phyloP scores from a whole-genome alignment of 2,888 invertebrate genomes.

The Tineola bisselliella region DNA sequence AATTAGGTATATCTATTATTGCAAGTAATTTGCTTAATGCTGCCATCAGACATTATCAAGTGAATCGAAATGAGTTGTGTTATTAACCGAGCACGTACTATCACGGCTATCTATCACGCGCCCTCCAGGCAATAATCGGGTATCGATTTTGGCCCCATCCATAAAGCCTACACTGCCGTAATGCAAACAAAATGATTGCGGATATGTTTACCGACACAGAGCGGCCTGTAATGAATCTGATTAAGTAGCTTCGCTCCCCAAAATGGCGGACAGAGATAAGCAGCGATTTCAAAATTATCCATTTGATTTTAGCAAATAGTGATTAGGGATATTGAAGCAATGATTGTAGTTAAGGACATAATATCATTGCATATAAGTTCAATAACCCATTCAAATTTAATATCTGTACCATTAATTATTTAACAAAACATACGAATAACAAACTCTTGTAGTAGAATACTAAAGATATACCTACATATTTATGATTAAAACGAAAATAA shows the following conservation, averaged over 20 bases:
- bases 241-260: conserved; percentile 51
- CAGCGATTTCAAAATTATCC: background rate
- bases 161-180: background rate
- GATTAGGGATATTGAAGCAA: background rate
- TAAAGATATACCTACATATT: too few species aligned
- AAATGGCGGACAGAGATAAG: background rate
- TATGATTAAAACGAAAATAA: background rate
- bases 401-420: too few species aligned
- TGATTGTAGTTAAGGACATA: background rate
- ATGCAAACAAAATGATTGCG: conserved; percentile 14
- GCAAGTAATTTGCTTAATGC: background rate
- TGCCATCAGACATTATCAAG: background rate
- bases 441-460: too few species aligned
- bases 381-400: too few species aligned
- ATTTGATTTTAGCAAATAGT: background rate
- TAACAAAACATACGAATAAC: too few species aligned
- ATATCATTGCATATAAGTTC: too few species aligned
- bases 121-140: conserved; percentile 2
- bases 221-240: conserved; percentile 53
- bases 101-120: background rate
- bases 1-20: background rate
- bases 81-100: background rate
- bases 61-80: background rate
- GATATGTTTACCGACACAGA: conserved; percentile 24
- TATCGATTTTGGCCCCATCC: conserved; percentile 10